Percentiles rank a stretch among this genome's conserved stretches.
phyloP scores from a whole-genome alignment of 2,113 vertebrate species.

The Vombatus ursinus region DNA sequence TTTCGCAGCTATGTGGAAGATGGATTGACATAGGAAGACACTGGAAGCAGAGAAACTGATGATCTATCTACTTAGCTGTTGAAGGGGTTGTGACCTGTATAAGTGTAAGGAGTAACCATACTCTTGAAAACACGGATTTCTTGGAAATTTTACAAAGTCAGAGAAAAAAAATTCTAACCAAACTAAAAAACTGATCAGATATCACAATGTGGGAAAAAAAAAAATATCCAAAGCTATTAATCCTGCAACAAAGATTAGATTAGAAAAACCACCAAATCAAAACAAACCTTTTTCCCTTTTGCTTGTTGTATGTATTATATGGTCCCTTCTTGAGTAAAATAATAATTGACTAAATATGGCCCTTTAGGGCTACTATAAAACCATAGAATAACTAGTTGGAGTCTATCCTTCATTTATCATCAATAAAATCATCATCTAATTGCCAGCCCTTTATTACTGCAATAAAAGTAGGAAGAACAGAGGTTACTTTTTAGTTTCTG shows the following conservation, averaged over 20 bases:
- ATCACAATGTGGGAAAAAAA: not conserved
- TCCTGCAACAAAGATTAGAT: not conserved
- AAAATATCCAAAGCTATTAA: not conserved
- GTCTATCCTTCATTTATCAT: not conserved
- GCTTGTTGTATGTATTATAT: not conserved
- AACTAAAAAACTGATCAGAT: not conserved
- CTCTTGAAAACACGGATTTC: not conserved
- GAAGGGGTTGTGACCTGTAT: not conserved
- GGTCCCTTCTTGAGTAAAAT: slow-evolving; percentile 42
- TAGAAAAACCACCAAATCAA: not conserved
- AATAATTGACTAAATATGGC: slow-evolving; percentile 22
- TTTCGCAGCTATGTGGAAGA: not conserved
- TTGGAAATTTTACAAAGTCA: not conserved
- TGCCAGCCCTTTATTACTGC: slow-evolving; percentile 23
- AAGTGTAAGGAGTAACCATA: not conserved
- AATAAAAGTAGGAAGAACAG: slow-evolving; percentile 28
- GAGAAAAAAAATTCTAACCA: not conserved
- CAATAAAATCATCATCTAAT: slow-evolving; percentile 30
- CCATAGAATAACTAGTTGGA: not conserved
- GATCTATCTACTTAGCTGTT: not conserved
- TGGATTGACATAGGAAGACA: not conserved
- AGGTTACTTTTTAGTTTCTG: slow-evolving; percentile 13
- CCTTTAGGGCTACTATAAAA: not conserved
- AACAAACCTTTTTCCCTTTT: not conserved
- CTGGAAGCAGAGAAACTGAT: not conserved